Percentiles rank a stretch among this genome's conserved stretches.
Conservation (phyloP, 2,797 vertebrate genomes). For the Onychomys torridus region DNA sequence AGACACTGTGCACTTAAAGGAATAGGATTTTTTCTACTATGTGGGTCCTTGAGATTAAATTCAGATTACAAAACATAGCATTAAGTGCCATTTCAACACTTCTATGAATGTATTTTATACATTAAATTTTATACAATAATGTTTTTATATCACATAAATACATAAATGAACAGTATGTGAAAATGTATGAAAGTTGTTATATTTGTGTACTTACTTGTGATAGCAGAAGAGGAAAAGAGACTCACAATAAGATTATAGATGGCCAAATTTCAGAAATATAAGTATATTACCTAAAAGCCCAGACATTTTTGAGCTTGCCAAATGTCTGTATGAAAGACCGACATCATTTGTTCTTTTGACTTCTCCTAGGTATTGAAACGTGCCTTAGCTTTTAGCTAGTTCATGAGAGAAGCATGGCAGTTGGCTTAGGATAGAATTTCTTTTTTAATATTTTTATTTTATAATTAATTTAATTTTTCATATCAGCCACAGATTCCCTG, state of each 20-base stretch:
- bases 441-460: too few species aligned
- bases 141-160: background rate
- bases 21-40: background rate
- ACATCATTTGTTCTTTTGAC: background rate
- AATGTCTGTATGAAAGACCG: background rate
- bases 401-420: background rate
- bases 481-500: too few species aligned
- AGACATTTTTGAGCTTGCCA: accelerated
- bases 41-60: accelerated
- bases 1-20: background rate
- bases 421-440: background rate
- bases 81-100: background rate
- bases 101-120: background rate
- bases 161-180: background rate
- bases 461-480: too few species aligned
- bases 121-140: background rate
- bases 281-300: background rate
- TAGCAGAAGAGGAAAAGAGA: background rate
- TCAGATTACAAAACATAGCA: background rate
- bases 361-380: background rate
- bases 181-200: background rate
- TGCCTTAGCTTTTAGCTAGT: background rate
- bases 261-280: background rate
- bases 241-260: background rate
- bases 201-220: background rate